Conservation (phyloP, 2,888 invertebrate species). For the Orthosia gracilis region DNA sequence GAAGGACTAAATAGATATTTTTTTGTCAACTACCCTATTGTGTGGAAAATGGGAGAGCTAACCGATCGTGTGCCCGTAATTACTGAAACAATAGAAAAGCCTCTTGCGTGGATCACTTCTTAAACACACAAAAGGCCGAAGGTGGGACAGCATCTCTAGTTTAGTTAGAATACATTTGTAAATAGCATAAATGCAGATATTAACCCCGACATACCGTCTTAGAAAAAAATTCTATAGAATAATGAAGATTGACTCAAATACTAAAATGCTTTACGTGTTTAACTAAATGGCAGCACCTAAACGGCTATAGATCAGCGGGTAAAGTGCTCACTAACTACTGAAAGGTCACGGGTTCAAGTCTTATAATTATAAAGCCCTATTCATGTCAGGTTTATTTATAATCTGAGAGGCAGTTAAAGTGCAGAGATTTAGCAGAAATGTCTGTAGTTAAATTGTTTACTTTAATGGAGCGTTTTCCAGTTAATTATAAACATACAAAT, state of each 20-base stretch:
- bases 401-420: not conserved
- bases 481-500: not conserved
- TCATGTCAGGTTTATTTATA: conserved; percentile 22
- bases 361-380: conserved; percentile 11
- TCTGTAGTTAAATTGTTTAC: not conserved
- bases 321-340: conserved; percentile 22
- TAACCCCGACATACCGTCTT: conserved; percentile 16
- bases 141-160: no score
- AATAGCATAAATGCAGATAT: conserved; percentile 8
- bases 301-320: not conserved
- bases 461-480: not conserved
- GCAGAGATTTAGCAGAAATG: not conserved
- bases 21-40: no score
- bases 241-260: conserved; percentile 29
- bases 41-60: no score
- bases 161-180: not conserved
- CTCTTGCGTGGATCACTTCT: no score
- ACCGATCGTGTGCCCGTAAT: no score
- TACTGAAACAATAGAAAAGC: no score
- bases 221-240: conserved; percentile 21
- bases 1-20: no score
- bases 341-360: conserved; percentile 22
- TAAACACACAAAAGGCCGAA: no score
- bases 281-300: conserved; percentile 10
- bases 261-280: conserved; percentile 26